A percentile compares a stretch with the other conserved stretches of the same genome.
Evolutionary conservation across 2,888 invertebrate genomes (phyloP).

Genomic region (Lasioglossum oenotherae): DNA sequence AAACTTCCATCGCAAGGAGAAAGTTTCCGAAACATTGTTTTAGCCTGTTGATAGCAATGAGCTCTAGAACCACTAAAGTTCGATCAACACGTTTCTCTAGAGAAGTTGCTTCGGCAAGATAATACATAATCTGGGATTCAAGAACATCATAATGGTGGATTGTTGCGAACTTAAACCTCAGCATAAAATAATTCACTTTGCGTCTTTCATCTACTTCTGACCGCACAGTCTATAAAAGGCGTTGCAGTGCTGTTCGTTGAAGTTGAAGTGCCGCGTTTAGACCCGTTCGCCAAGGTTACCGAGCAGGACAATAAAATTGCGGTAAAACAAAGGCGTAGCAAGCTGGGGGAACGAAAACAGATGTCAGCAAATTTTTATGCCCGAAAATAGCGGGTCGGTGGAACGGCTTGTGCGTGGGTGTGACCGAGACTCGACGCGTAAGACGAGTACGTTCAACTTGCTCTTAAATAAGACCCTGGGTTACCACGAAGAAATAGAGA

Average conservation of each 20-base stretch:
- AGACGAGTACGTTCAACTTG: conserved; percentile 63
- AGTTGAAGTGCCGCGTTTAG: background rate
- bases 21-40: background rate
- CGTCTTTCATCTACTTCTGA: background rate
- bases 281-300: background rate
- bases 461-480: conserved; percentile 57
- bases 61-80: background rate
- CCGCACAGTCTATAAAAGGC: background rate
- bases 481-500: conserved; percentile 12
- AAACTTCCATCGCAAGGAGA: background rate
- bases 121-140: background rate
- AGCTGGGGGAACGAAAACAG: conserved; percentile 1
- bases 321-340: conserved; percentile 12
- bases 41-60: background rate
- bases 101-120: background rate
- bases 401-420: conserved; percentile 38
- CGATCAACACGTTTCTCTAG: background rate
- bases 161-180: background rate
- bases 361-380: conserved; percentile 37
- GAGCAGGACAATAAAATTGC: background rate
- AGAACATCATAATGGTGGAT: background rate
- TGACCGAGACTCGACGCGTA: conserved; percentile 25
- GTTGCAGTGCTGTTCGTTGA: background rate
- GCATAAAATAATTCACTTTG: background rate
- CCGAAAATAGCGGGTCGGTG: conserved; percentile 36